Percentiles rank a stretch among this genome's conserved stretches.
These are phyloP conservation scores for Poliocrania exsul DNA, from an alignment of 2,797 vertebrate species.

Conservation along the genomic window DNA sequence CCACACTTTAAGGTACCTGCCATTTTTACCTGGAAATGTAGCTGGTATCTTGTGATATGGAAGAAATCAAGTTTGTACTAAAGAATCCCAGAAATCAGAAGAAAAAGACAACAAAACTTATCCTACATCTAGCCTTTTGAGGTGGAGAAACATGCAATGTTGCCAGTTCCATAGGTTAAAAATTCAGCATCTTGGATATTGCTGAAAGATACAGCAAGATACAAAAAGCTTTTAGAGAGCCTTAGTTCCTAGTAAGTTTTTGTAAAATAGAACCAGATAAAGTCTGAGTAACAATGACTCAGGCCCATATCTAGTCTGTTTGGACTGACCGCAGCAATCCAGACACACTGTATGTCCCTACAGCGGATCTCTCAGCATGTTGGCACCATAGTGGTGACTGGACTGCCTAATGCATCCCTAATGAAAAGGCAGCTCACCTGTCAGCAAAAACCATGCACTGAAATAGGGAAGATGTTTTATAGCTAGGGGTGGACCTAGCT, in stretches of 20 bases:
- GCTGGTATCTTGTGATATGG: neutral
- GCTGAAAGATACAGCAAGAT: neutral
- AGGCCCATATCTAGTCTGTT: neutral
- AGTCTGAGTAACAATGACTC: neutral
- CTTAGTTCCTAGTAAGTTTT: neutral
- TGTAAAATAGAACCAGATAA: neutral
- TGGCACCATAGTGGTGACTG: neutral
- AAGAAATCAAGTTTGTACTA: neutral
- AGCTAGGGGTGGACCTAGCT: neutral
- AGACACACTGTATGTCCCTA: neutral
- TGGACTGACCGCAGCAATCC: fast-evolving
- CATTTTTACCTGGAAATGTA: neutral
- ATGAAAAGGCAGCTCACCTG: neutral
- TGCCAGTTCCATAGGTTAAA: neutral
- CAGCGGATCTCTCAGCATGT: neutral
- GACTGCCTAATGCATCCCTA: neutral
- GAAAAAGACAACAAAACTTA: neutral
- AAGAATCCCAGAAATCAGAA: neutral
- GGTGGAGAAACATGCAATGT: neutral
- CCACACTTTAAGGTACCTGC: neutral
- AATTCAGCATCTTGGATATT: neutral
- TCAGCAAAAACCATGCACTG: neutral
- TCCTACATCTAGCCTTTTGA: neutral
- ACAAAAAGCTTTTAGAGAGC: neutral
- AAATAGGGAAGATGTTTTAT: neutral